Evolutionary conservation across 2,797 vertebrate species (phyloP).

Genomic region (Spatula versicolor): DNA sequence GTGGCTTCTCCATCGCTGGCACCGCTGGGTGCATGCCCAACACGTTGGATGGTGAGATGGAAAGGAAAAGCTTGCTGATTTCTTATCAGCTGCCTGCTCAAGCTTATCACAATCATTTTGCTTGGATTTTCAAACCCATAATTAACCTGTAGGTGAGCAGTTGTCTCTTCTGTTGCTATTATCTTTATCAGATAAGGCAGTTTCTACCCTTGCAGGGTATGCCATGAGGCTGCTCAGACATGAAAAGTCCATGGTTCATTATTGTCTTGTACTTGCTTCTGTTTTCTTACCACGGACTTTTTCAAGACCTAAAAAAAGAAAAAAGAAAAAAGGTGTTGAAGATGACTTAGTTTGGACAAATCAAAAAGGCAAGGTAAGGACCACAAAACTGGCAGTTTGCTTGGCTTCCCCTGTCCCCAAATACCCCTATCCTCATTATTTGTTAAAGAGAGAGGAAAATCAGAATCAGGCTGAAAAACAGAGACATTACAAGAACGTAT

Average conservation of each 20-base stretch:
- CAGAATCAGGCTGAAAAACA: neutral
- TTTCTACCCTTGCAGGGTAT: neutral
- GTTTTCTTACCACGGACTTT: neutral
- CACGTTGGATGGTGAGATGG: neutral
- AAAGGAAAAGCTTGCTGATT: neutral
- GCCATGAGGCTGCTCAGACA: neutral
- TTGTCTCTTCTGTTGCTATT: neutral
- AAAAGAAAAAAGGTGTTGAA: neutral
- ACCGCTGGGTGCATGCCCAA: accelerated
- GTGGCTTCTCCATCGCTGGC: neutral
- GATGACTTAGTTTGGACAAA: neutral
- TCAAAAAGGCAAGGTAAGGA: neutral
- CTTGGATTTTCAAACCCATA: neutral
- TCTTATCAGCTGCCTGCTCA: neutral
- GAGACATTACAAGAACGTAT: neutral
- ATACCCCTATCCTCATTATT: neutral
- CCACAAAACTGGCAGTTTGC: neutral
- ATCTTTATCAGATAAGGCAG: neutral
- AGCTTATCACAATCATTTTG: neutral
- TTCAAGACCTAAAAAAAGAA: neutral
- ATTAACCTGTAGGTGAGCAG: neutral
- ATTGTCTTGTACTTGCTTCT: neutral
- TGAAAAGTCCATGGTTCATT: neutral
- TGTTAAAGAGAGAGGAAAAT: neutral
- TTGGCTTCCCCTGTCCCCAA: neutral